A percentile compares a stretch with the other conserved stretches of the same genome.
Evolutionary conservation across 2,888 invertebrate species (phyloP).

Genomic region (Exephanes ischioxanthus): DNA sequence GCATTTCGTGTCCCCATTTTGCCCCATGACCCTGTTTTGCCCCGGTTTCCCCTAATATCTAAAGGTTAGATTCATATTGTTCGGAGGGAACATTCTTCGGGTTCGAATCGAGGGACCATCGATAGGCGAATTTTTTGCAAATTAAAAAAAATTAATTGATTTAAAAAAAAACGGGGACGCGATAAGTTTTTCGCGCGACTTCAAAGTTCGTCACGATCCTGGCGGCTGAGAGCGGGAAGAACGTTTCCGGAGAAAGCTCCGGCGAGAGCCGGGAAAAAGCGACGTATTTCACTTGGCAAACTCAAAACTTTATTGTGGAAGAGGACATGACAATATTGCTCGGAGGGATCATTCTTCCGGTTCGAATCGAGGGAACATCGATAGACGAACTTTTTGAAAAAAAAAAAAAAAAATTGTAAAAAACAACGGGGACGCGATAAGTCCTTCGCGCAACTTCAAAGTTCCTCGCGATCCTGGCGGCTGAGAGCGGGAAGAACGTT

Average conservation of each 20-base stretch:
- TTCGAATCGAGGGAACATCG: too few species aligned
- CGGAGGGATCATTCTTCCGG: background rate
- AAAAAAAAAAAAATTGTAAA: too few species aligned
- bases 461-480: constrained; percentile 9
- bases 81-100: background rate
- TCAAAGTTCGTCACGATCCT: constrained; percentile 40
- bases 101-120: too few species aligned
- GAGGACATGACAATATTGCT: background rate
- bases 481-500: background rate
- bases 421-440: background rate
- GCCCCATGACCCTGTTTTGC: too few species aligned
- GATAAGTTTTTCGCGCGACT: background rate
- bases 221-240: background rate
- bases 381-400: too few species aligned
- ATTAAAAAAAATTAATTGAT: too few species aligned
- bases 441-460: constrained; percentile 28
- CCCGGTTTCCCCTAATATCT: too few species aligned
- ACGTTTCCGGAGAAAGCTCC: background rate
- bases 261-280: background rate
- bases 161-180: background rate
- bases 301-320: background rate
- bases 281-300: background rate
- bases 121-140: too few species aligned
- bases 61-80: background rate
- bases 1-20: too few species aligned